Conservation (phyloP, 2,113 vertebrate genomes). For the Misgurnus anguillicaudatus region DNA sequence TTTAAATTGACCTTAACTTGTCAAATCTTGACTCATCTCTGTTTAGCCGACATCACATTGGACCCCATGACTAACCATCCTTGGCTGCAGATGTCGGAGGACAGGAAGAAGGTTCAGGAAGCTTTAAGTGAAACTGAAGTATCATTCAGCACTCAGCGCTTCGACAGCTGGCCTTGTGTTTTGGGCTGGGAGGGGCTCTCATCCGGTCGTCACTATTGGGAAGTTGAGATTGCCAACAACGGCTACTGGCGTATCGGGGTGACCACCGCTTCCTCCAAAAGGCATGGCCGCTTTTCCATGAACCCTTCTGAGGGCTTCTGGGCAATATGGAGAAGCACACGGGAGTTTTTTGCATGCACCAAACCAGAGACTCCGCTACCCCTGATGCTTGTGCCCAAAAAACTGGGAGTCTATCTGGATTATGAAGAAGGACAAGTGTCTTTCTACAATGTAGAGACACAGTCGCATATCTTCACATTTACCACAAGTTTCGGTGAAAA, state of each 20-base stretch:
- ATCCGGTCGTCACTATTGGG: slow-evolving; percentile 60
- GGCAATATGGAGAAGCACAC: slow-evolving; percentile 55
- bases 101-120: slow-evolving; percentile 52
- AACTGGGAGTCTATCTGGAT: slow-evolving; percentile 57
- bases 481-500: slow-evolving; percentile 49
- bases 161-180: slow-evolving; percentile 56
- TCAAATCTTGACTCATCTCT: neutral
- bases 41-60: slow-evolving; percentile 51
- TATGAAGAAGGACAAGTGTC: slow-evolving; percentile 60
- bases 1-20: too few species aligned
- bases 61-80: slow-evolving; percentile 61
- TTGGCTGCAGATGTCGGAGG: slow-evolving; percentile 55
- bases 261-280: slow-evolving; percentile 45
- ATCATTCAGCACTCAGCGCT: slow-evolving; percentile 43
- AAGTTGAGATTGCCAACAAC: slow-evolving; percentile 55
- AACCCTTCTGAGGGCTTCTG: slow-evolving; percentile 53
- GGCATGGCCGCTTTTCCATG: slow-evolving; percentile 53
- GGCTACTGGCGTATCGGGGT: slow-evolving; percentile 61
- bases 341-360: slow-evolving; percentile 59
- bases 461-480: slow-evolving; percentile 57
- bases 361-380: slow-evolving; percentile 45
- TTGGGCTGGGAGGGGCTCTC: slow-evolving; percentile 52
- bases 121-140: slow-evolving; percentile 30
- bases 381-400: slow-evolving; percentile 33
- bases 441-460: slow-evolving; percentile 57